These are phyloP conservation scores for Centropus unirufus DNA, from an alignment of 2,113 vertebrate genomes.

Conservation along the genomic window DNA sequence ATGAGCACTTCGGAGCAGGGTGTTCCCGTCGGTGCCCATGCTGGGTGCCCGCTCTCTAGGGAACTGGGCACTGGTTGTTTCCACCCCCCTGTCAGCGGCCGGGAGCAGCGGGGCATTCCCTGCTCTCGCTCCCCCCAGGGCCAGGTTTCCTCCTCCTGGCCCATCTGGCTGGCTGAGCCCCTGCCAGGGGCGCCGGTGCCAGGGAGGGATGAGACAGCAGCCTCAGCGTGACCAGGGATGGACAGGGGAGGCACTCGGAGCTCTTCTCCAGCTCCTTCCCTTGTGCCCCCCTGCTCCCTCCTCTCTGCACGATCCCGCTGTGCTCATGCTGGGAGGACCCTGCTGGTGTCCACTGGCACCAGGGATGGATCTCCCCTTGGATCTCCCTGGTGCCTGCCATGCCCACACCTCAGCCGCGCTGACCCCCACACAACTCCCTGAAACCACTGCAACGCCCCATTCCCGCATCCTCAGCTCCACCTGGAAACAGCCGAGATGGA, in stretches of 20 bases:
- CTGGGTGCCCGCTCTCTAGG: background rate
- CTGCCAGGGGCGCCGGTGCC: background rate
- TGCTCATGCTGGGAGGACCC: fast-evolving
- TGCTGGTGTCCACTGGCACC: fast-evolving
- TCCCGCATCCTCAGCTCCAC: background rate
- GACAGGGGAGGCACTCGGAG: fast-evolving
- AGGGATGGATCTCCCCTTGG: background rate
- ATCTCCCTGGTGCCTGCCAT: fast-evolving
- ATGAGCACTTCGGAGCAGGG: fast-evolving
- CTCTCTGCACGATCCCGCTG: fast-evolving
- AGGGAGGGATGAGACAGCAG: background rate
- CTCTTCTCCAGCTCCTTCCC: background rate
- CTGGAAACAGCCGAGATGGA: background rate
- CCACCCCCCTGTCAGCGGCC: background rate
- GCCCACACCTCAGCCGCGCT: background rate
- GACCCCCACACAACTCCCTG: background rate
- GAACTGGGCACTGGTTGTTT: background rate
- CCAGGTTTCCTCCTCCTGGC: background rate
- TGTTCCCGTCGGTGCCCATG: background rate
- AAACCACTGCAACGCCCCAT: background rate
- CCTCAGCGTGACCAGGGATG: background rate
- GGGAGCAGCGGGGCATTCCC: background rate
- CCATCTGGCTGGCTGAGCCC: background rate
- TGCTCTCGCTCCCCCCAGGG: background rate
- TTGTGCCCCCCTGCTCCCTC: background rate